Percentiles rank a stretch among this genome's conserved stretches.
Evolutionary conservation across 2,113 vertebrate genomes (phyloP).

Genomic region (Saguinus midas): DNA sequence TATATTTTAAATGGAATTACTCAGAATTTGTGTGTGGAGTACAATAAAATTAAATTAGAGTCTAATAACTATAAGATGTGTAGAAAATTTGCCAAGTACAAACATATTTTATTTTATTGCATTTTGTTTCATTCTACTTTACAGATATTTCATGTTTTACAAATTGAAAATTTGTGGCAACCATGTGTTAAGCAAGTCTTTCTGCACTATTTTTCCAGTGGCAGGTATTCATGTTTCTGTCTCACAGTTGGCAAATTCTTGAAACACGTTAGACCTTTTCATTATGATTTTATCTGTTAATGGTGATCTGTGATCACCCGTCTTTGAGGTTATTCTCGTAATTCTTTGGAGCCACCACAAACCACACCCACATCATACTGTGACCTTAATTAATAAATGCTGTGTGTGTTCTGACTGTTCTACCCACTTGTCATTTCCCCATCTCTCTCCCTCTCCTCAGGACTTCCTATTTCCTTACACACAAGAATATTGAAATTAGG

Average conservation of each 20-base stretch:
- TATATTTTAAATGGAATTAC: not conserved
- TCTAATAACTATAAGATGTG: not conserved
- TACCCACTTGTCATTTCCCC: not conserved
- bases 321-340: not conserved
- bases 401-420: not conserved
- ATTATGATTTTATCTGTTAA: not conserved
- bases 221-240: not conserved
- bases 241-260: not conserved
- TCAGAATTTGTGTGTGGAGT: not conserved
- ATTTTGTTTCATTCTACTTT: not conserved
- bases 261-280: not conserved
- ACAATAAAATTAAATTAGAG: not conserved
- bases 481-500: not conserved
- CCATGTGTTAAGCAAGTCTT: not conserved
- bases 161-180: not conserved
- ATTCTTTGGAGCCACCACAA: not conserved
- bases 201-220: not conserved
- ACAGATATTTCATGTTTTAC: not conserved
- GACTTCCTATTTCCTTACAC: not conserved
- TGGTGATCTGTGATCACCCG: not conserved
- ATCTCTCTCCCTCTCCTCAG: not conserved
- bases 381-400: not conserved
- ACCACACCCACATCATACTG: not conserved
- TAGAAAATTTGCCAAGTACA: not conserved
- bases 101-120: not conserved